Conservation (phyloP, 2,888 invertebrate species). For the Boloria euphrosyne region DNA sequence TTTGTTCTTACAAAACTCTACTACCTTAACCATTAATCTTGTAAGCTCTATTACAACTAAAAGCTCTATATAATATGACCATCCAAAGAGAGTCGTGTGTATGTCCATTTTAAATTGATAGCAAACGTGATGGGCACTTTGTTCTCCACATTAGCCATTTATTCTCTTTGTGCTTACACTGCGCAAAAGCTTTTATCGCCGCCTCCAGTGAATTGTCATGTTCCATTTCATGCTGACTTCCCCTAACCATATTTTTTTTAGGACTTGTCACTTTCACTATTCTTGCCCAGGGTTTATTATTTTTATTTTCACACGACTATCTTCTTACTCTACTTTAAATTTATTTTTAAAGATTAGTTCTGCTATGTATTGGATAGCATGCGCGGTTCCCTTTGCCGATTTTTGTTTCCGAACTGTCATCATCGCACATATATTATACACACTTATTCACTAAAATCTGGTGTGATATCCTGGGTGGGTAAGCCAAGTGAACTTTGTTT, state of each 20-base stretch:
- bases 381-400: no score
- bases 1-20: no score
- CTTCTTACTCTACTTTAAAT: not conserved
- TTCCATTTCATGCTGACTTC: slow-evolving; percentile 32
- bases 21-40: slow-evolving; percentile 10
- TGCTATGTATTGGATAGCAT: no score
- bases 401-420: no score
- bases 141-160: slow-evolving; percentile 48
- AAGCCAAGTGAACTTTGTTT: no score
- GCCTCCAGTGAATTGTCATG: slow-evolving; percentile 31
- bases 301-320: not conserved
- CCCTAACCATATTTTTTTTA: slow-evolving; percentile 28
- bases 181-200: slow-evolving; percentile 38
- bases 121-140: slow-evolving; percentile 39
- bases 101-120: slow-evolving; percentile 29
- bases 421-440: no score
- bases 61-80: not conserved
- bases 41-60: slow-evolving; percentile 11
- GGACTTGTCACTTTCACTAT: not conserved
- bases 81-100: not conserved
- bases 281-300: not conserved
- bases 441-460: no score
- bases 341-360: not conserved
- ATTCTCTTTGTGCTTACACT: slow-evolving; percentile 45
- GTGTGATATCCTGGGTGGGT: no score